A percentile compares a stretch with the other conserved stretches of the same genome.
Evolutionary conservation across 1,140 invertebrate genomes (phyloP).

Genomic region (Lasaia peninsularis): DNA sequence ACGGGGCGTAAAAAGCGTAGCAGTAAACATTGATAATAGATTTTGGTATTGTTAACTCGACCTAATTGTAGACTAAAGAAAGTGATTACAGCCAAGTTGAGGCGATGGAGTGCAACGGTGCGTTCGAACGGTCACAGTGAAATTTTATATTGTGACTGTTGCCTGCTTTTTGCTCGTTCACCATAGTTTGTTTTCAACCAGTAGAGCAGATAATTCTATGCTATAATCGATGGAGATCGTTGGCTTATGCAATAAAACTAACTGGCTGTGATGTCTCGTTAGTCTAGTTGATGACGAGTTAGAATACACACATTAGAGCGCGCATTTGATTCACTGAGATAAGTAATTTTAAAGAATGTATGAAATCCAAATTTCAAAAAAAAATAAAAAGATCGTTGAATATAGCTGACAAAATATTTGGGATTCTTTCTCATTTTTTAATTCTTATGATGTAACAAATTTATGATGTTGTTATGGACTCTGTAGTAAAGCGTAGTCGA

Average conservation of each 20-base stretch:
- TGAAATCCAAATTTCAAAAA: too few relatives aligned
- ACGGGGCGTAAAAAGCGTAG: background rate
- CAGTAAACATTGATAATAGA: background rate
- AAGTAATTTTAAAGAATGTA: too few relatives aligned
- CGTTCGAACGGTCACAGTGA: conserved; percentile 8
- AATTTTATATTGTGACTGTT: conserved; percentile 7
- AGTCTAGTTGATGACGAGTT: too few relatives aligned
- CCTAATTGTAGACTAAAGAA: conserved; percentile 2
- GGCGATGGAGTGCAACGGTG: conserved; percentile 3
- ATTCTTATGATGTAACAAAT: too few relatives aligned
- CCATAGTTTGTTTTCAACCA: conserved; percentile 1
- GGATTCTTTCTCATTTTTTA: too few relatives aligned
- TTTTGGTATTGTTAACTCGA: background rate
- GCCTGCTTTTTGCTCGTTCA: background rate
- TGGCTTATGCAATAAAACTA: background rate
- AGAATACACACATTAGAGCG: too few relatives aligned
- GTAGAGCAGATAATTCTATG: conserved; percentile 8
- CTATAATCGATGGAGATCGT: conserved; percentile 1
- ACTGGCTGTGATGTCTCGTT: background rate
- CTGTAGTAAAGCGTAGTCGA: too few relatives aligned
- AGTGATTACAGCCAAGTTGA: background rate
- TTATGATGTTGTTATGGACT: too few relatives aligned
- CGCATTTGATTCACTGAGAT: too few relatives aligned
- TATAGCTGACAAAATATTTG: too few relatives aligned
- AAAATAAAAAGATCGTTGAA: too few relatives aligned